phyloP scores from a whole-genome alignment of 2,888 invertebrate genomes.

The Biston betularia region DNA sequence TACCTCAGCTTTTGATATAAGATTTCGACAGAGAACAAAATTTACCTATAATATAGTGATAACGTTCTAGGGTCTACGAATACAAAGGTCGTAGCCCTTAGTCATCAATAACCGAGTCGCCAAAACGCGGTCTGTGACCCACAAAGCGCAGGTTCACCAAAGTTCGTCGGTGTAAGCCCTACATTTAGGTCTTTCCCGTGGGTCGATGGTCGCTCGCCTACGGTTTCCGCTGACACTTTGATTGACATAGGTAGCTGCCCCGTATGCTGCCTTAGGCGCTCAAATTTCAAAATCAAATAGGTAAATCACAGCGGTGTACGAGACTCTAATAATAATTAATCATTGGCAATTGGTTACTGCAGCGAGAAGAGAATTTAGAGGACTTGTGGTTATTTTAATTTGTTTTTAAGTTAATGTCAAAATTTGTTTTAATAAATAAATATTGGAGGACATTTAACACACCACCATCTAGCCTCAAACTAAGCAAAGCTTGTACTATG shows the following conservation, averaged over 20 bases:
- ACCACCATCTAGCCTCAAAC: too few relatives aligned
- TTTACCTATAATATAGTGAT: not conserved
- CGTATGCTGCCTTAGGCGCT: constrained; percentile 1
- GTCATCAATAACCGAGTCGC: constrained; percentile 30
- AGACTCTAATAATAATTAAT: not conserved
- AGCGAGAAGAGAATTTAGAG: too few relatives aligned
- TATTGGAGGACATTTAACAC: too few relatives aligned
- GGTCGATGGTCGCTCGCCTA: constrained; percentile 57
- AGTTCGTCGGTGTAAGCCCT: constrained; percentile 42
- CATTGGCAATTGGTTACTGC: too few relatives aligned
- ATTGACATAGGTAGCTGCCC: constrained; percentile 46
- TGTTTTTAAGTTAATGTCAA: too few relatives aligned
- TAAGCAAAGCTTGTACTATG: too few relatives aligned
- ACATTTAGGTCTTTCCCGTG: constrained; percentile 40
- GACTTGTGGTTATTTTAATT: too few relatives aligned
- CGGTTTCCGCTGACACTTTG: constrained; percentile 56
- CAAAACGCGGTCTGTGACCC: constrained; percentile 34
- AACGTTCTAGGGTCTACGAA: not conserved
- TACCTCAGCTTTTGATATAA: not conserved
- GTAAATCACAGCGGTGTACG: not conserved
- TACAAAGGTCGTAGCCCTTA: constrained; percentile 26
- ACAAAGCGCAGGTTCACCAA: constrained; percentile 41
- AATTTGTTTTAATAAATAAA: too few relatives aligned
- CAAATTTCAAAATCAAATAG: constrained; percentile 11
- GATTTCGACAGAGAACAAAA: not conserved